Evolutionary conservation across 2,113 vertebrate genomes (phyloP).

Genomic region (Chaetura pelagica): DNA sequence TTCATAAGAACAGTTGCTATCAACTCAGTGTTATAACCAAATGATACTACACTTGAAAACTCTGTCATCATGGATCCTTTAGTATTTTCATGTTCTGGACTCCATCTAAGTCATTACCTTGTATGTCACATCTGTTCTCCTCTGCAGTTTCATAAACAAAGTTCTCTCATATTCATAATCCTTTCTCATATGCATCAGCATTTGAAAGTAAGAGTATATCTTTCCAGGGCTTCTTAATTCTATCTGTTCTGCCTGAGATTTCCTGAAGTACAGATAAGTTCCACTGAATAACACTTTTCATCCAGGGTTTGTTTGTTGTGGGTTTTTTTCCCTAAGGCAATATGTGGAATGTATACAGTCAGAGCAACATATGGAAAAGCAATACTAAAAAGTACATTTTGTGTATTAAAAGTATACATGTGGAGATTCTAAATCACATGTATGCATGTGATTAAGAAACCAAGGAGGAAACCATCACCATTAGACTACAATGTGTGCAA

Average conservation of each 20-base stretch:
- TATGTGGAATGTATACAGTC: background rate
- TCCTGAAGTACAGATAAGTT: conserved; percentile 16
- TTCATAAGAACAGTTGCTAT: background rate
- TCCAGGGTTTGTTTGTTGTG: too few species aligned
- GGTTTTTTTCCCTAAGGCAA: background rate
- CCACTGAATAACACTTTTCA: background rate
- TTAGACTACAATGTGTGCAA: background rate
- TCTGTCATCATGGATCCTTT: background rate
- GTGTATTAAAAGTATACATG: background rate
- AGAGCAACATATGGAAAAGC: conserved; percentile 27
- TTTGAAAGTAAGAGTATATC: background rate
- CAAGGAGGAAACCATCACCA: background rate
- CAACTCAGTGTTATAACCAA: background rate
- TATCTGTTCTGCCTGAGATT: background rate
- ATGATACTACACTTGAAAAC: background rate
- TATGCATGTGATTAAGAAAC: background rate
- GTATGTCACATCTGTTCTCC: background rate
- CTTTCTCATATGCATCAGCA: background rate
- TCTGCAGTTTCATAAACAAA: background rate
- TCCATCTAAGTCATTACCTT: background rate
- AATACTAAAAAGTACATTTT: background rate
- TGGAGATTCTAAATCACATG: too few species aligned
- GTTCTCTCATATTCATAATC: background rate
- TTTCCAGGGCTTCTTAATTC: conserved; percentile 18
- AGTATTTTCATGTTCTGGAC: background rate